Conservation (phyloP, 23 tunicate species). For the Ciona savignyi region DNA sequence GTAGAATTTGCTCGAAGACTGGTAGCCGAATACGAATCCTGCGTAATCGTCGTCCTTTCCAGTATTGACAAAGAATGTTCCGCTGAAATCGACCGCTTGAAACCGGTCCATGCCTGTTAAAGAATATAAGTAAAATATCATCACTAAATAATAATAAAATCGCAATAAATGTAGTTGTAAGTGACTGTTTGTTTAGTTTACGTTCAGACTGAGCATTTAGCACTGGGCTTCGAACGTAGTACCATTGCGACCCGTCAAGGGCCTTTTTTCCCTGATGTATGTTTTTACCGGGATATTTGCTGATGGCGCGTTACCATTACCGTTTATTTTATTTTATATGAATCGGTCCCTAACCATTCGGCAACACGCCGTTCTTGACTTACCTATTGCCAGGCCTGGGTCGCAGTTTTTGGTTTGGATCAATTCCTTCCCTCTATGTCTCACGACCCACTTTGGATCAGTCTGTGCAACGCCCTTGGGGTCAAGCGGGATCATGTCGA, state of each 20-base stretch:
- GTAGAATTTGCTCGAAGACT: constrained; percentile 80
- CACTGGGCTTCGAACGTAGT: too few species aligned
- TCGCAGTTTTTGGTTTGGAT: constrained; percentile 92
- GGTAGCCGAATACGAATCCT: constrained; percentile 96
- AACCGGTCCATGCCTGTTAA: constrained; percentile 61
- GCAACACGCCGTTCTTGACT: neutral
- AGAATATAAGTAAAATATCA: neutral
- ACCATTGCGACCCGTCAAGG: too few species aligned
- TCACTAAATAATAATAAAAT: too few species aligned
- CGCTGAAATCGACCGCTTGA: constrained; percentile 85
- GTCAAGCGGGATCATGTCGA: constrained; percentile 81
- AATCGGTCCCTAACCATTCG: too few species aligned
- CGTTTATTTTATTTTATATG: too few species aligned
- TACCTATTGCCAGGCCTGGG: constrained; percentile 95
- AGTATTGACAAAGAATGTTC: constrained; percentile 88
- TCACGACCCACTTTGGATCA: constrained; percentile 85
- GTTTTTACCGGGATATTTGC: too few species aligned
- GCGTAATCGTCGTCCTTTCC: constrained; percentile 88
- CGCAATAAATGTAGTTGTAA: too few species aligned
- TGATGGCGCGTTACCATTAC: too few species aligned
- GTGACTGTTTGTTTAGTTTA: too few species aligned
- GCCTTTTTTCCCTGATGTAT: too few species aligned
- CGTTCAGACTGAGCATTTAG: too few species aligned
- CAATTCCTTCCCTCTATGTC: constrained; percentile 88
- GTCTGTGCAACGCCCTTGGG: constrained; percentile 78